Evolutionary conservation across 2,113 vertebrate genomes (phyloP), one percentile per base, ranked within the genome.

Genomic region (Myotis lucifugus): DNA sequence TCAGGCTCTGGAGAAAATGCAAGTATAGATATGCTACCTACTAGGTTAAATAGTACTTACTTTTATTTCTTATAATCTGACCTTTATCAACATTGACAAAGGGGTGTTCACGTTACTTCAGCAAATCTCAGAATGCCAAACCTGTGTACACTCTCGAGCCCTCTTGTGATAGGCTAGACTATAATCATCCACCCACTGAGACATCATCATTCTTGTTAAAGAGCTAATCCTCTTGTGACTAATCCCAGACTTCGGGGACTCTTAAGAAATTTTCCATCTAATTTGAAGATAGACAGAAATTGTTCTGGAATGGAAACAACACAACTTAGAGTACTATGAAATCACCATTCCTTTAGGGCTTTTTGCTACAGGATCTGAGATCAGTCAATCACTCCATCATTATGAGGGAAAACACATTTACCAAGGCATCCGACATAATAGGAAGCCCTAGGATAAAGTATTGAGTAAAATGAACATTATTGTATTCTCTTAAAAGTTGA

Each of bases 1-100:
- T 93, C 37, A 72, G 42, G 10, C 73, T 88, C 72, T 34, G 90
- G 88, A 52, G 72, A 88, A 96, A 97, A 95, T 92, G 66, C 25
- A 78, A 32, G 85, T 91, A 76, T 94, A 83, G 61, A 15, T 95
- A 32, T 73, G 25, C 76, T 95, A 79, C 92, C 90, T 77, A 90
- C 94, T 92, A 73, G 27, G 77, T 95, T 97, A 97, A 96, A 74
- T 95, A 37, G 73, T 56, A 67, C 77, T 95, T 96, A 59, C 40
- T 82, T 72, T 93, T 94, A 86, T 95, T 95, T 93, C 90, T 29
- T 78, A 74, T 92, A 95, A 95, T 95, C 72, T 95, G 90, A 96
- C 18, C 90, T 95, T 96, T 92, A 97, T 96, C 92, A 95, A 83
- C 95, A 97, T 93, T 82, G 96, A 96, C 23, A 19, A 42, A 3